Evolutionary conservation across 2,888 invertebrate species (phyloP).

Genomic region (Epirrita christyi): DNA sequence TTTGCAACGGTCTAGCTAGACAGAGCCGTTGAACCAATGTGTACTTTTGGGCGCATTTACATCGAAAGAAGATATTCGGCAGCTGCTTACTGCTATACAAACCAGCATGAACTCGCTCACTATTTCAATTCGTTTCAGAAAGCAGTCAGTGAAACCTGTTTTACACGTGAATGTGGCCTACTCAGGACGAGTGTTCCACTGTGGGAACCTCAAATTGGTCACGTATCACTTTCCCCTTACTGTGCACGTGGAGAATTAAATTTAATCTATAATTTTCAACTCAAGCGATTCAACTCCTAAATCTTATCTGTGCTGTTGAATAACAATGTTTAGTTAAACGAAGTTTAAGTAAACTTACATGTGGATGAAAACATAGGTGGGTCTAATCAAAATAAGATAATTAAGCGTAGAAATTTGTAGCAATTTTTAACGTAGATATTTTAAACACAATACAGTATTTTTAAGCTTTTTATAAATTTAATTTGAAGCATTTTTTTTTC

Average conservation of each 20-base stretch:
- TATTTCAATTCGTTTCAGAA: too few relatives aligned
- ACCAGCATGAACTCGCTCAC: background rate
- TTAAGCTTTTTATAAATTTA: too few relatives aligned
- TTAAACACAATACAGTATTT: too few relatives aligned
- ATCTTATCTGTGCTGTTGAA: slow-evolving; percentile 32
- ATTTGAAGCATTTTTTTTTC: too few relatives aligned
- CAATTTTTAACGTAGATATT: too few relatives aligned
- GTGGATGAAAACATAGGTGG: too few relatives aligned
- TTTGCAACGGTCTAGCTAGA: slow-evolving; percentile 28
- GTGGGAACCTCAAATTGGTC: slow-evolving; percentile 50
- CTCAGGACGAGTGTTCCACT: slow-evolving; percentile 12
- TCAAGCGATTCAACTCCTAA: slow-evolving; percentile 33
- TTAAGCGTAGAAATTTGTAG: too few relatives aligned
- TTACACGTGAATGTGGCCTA: slow-evolving; percentile 3
- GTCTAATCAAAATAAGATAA: too few relatives aligned
- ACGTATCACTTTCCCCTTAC: slow-evolving; percentile 55
- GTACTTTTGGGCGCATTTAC: slow-evolving; percentile 12
- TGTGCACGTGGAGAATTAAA: slow-evolving; percentile 50
- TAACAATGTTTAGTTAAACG: slow-evolving; percentile 16
- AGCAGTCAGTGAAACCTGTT: background rate
- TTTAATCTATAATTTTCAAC: slow-evolving; percentile 45
- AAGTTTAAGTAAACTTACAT: slow-evolving; percentile 9
- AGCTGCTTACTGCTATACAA: background rate
- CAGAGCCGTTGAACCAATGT: slow-evolving; percentile 25
- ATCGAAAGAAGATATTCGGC: background rate